phyloP scores from a whole-genome alignment of 2,888 invertebrate genomes.

The Sphaerophoria rueppellii region DNA sequence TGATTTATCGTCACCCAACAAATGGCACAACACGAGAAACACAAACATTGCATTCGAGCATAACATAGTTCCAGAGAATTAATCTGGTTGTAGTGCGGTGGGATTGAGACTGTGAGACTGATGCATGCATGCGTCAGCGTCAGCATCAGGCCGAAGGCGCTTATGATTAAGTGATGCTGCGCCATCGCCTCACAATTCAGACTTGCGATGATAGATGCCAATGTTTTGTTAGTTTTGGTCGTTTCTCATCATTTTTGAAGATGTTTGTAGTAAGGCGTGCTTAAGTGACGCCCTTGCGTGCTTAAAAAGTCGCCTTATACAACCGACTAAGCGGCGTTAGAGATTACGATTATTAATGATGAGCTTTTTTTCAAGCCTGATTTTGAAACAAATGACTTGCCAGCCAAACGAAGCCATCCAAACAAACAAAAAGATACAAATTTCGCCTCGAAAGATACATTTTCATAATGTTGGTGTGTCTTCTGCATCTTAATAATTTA shows the following conservation, averaged over 20 bases:
- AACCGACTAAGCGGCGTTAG: constrained; percentile 4
- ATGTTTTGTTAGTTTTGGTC: constrained; percentile 50
- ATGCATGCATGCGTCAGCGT: constrained; percentile 60
- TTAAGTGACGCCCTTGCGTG: constrained; percentile 29
- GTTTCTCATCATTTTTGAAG: constrained; percentile 40
- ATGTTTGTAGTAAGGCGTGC: constrained; percentile 25
- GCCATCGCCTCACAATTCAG: constrained; percentile 24
- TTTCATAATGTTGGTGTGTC: constrained; percentile 36
- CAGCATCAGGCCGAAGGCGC: constrained; percentile 41
- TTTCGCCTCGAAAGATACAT: constrained; percentile 60
- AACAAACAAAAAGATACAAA: constrained; percentile 24
- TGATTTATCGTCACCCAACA: constrained; percentile 70
- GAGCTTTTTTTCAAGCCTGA: constrained; percentile 57
- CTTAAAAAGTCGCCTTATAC: constrained; percentile 35
- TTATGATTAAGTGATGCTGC: constrained; percentile 72
- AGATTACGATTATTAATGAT: constrained; percentile 62
- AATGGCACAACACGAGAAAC: constrained; percentile 48
- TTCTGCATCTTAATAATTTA: constrained; percentile 51
- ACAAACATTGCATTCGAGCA: constrained; percentile 20
- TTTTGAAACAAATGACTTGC: constrained; percentile 37
- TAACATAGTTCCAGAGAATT: constrained; percentile 31
- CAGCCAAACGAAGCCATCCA: constrained; percentile 17
- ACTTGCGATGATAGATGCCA: constrained; percentile 69
- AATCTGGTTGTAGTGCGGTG: constrained; percentile 40
- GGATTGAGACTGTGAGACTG: constrained; percentile 18